Evolutionary conservation across 2,888 invertebrate genomes (phyloP), one percentile per base, ranked within the genome.

Genomic region (Mesopsocus fuscifrons): DNA sequence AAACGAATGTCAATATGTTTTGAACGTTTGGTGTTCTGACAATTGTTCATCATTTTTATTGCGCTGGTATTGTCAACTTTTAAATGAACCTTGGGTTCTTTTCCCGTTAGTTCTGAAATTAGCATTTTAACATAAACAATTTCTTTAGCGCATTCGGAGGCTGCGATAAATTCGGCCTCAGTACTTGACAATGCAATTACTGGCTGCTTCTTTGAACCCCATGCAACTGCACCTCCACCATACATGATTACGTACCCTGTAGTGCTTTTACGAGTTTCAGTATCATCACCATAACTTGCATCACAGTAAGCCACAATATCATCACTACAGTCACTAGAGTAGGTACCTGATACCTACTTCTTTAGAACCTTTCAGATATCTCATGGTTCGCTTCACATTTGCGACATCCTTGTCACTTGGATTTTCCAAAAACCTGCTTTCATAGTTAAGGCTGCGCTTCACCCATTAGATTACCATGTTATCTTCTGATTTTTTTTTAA

Each of bases 111-210:
- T 32, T 49, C 49, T 34, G 44, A 23, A 18, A 49, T 18, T 30
- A 51, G 11, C 8, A 35, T 34, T 45, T 49, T 50, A 26, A 53
- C 16, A 41, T 46, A 51, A 8, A 45, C 3, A 2, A 53, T 20
- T 47, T 52, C 53, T 43, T 47, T 48, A 6, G 34, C 43, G 41
- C 47, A 49, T 32, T 49, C 50, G 17, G 45, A 44, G 15, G 50
- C 49, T 31, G 52, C 50, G 6, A 53, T 45, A 34, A 50, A 52
- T 44, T 55, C 53, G 9, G 54, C 51, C 41, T 53, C 53, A 3
- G 52, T 51, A 3, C 46, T 47, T 8, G 50, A 54, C 5, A 47
- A 42, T 1, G 53, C 48, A 3, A 53, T 51, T 8, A 51, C 46
- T 30, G 48, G 42, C 44, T 55, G 54, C 44, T 47, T 46, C 45